These are phyloP conservation scores for Xylocampa areola DNA, from an alignment of 2,888 invertebrate genomes.

Conservation along the genomic window DNA sequence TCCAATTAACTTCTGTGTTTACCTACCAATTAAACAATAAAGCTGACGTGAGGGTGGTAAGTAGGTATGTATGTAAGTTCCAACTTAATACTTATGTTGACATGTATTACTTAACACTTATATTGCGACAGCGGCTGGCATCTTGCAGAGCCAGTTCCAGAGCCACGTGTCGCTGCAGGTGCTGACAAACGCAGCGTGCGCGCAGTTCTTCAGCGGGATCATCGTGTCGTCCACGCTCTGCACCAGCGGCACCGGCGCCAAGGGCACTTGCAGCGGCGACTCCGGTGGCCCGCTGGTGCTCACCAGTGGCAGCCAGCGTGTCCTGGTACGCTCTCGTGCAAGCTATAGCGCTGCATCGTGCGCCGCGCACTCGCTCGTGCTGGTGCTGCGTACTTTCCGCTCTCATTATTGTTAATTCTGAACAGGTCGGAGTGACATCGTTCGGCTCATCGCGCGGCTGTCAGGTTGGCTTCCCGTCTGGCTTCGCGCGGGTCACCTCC, in stretches of 20 bases:
- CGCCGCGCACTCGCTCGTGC: too few relatives aligned
- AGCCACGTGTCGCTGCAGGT: slow-evolving; percentile 75
- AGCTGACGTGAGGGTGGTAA: too few relatives aligned
- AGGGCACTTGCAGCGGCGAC: slow-evolving; percentile 73
- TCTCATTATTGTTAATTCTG: slow-evolving; percentile 1
- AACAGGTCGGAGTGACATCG: slow-evolving; percentile 56
- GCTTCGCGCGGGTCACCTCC: slow-evolving; percentile 58
- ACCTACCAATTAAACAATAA: too few relatives aligned
- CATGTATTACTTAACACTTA: not conserved
- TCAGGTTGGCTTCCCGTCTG: slow-evolving; percentile 49
- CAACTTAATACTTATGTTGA: not conserved
- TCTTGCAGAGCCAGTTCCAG: slow-evolving; percentile 57
- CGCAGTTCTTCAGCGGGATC: slow-evolving; percentile 55
- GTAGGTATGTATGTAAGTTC: too few relatives aligned
- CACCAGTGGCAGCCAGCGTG: slow-evolving; percentile 30
- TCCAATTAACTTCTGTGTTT: too few relatives aligned
- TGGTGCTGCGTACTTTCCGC: not conserved
- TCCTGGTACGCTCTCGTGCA: slow-evolving; percentile 42
- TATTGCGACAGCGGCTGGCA: slow-evolving; percentile 41
- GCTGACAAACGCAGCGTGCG: slow-evolving; percentile 64
- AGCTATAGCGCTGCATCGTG: not conserved
- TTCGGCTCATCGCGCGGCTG: slow-evolving; percentile 56
- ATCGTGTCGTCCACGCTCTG: slow-evolving; percentile 62
- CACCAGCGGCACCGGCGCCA: slow-evolving; percentile 55
- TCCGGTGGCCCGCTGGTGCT: slow-evolving; percentile 62